A percentile compares a stretch with the other conserved stretches of the same genome.
Conservation (phyloP, 2,113 vertebrate genomes). For the Plotosus lineatus region DNA sequence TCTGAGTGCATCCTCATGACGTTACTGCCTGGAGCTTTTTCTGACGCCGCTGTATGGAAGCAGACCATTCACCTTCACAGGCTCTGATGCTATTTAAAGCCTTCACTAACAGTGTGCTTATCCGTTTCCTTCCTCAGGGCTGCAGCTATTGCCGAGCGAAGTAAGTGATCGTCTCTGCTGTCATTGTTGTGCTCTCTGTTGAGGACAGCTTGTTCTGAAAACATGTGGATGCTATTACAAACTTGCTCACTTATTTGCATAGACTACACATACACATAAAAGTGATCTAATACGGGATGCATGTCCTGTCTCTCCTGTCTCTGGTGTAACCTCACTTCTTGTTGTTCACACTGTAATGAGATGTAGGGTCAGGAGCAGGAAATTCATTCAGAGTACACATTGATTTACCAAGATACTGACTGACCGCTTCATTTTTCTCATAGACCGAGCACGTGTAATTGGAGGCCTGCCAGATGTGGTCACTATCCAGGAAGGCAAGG, state of each 20-base stretch:
- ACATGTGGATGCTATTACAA: slow-evolving; percentile 26
- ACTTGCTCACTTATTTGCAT: slow-evolving; percentile 1
- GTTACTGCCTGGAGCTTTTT: slow-evolving; percentile 54
- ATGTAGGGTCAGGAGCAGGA: background rate
- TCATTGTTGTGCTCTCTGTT: slow-evolving; percentile 33
- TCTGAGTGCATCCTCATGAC: slow-evolving; percentile 21
- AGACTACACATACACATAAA: background rate
- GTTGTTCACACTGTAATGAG: background rate
- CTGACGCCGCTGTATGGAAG: slow-evolving; percentile 56
- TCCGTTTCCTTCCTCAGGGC: slow-evolving; percentile 76
- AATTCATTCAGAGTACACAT: background rate
- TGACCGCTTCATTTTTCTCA: slow-evolving; percentile 26
- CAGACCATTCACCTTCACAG: slow-evolving; percentile 12
- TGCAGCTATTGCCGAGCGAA: slow-evolving; percentile 94
- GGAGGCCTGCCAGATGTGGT: slow-evolving; percentile 97
- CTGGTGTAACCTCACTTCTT: background rate
- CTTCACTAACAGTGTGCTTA: slow-evolving; percentile 58
- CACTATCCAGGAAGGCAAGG: slow-evolving; percentile 98
- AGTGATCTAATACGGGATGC: background rate
- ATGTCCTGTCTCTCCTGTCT: slow-evolving; percentile 25
- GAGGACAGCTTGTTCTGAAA: slow-evolving; percentile 37
- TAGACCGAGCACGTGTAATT: slow-evolving; percentile 93
- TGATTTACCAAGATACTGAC: slow-evolving; percentile 29
- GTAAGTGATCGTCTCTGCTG: slow-evolving; percentile 78
- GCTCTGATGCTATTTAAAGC: slow-evolving; percentile 54